Conservation (phyloP, 2,113 vertebrate genomes). For the Corydoras sp. region DNA sequence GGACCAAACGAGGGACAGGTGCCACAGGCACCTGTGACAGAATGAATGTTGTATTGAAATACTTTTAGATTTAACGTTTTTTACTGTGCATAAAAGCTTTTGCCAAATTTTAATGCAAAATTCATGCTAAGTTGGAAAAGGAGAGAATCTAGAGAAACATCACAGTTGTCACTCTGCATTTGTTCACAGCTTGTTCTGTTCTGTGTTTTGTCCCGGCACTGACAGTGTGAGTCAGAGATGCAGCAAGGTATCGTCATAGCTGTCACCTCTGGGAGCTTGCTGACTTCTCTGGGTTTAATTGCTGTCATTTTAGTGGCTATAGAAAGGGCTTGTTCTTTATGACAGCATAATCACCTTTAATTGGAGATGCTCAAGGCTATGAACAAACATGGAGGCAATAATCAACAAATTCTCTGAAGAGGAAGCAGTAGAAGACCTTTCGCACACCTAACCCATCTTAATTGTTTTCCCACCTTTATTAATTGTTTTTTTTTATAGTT, state of each 20-base stretch:
- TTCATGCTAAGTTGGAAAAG: conserved; percentile 24
- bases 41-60: too few species aligned
- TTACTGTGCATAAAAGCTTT: not conserved
- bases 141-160: conserved; percentile 16
- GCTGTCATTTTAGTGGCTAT: conserved; percentile 51
- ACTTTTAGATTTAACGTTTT: too few species aligned
- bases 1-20: too few species aligned
- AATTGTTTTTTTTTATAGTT: conserved; percentile 30
- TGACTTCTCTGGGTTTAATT: conserved; percentile 54
- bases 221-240: conserved; percentile 41
- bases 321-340: conserved; percentile 34
- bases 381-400: conserved; percentile 33
- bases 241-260: conserved; percentile 46
- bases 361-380: conserved; percentile 45
- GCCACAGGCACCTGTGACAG: too few species aligned
- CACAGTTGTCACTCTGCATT: conserved; percentile 43
- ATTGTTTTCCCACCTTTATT: conserved; percentile 48
- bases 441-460: conserved; percentile 53
- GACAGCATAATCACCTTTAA: conserved; percentile 64
- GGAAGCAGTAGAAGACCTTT: conserved; percentile 32
- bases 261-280: conserved; percentile 49
- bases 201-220: conserved; percentile 39
- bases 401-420: conserved; percentile 20
- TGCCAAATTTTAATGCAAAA: not conserved
- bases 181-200: conserved; percentile 33